These are phyloP conservation scores for Aphyosemion australe DNA, from an alignment of 2,113 vertebrate genomes.

Conservation along the genomic window DNA sequence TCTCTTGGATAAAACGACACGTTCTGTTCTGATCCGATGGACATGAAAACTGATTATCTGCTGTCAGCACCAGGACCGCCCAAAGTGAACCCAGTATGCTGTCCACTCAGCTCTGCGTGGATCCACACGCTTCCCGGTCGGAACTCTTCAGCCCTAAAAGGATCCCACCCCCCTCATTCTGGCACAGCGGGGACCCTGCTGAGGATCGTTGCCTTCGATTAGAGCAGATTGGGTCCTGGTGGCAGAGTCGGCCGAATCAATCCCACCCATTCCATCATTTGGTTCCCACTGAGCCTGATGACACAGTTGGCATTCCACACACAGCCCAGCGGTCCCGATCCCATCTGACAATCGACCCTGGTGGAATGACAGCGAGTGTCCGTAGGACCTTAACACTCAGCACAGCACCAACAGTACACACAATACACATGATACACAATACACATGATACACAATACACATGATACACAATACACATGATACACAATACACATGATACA, in stretches of 20 bases:
- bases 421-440: constrained; percentile 16
- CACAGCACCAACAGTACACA: background rate
- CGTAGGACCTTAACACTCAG: constrained; percentile 51
- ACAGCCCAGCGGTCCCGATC: constrained; percentile 74
- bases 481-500: too few species aligned
- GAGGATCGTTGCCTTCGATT: constrained; percentile 80
- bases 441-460: too few species aligned
- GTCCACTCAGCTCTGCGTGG: constrained; percentile 45
- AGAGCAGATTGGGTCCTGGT: constrained; percentile 55
- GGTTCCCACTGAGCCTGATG: constrained; percentile 81
- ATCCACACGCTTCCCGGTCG: constrained; percentile 51
- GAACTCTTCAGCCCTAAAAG: constrained; percentile 63
- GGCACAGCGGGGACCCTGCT: constrained; percentile 63
- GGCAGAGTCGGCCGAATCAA: constrained; percentile 77
- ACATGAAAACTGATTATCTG: constrained; percentile 16
- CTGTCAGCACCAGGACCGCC: constrained; percentile 40
- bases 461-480: too few species aligned
- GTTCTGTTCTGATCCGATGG: background rate
- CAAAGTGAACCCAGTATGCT: constrained; percentile 52
- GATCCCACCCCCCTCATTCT: constrained; percentile 28
- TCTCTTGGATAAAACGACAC: background rate
- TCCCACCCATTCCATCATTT: constrained; percentile 77
- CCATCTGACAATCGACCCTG: constrained; percentile 76
- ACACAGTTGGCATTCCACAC: constrained; percentile 80
- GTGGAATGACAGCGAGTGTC: constrained; percentile 43